A percentile compares a stretch with the other conserved stretches of the same genome.
These are phyloP conservation scores for Ectropis grisescens DNA, from an alignment of 1,140 invertebrate genomes.

Conservation along the genomic window DNA sequence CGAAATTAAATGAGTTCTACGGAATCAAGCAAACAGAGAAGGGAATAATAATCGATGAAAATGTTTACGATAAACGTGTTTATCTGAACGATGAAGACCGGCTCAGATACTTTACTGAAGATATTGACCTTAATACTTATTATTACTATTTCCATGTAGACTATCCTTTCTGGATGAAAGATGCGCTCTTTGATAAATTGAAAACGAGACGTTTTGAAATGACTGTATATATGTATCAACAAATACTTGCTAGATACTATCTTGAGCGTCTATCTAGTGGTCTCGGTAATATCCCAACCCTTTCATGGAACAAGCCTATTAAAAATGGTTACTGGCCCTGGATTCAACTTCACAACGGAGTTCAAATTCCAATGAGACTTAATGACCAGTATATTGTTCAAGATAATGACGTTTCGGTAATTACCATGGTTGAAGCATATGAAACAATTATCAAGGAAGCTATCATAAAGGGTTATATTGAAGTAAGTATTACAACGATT, in stretches of 20 bases:
- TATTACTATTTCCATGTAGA: conserved; percentile 78
- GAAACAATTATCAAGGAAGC: conserved; percentile 75
- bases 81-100: conserved; percentile 45
- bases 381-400: conserved; percentile 70
- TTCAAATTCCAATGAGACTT: conserved; percentile 73
- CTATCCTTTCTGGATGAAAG: conserved; percentile 76
- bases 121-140: conserved; percentile 77
- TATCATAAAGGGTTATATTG: conserved; percentile 75
- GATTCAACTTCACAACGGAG: conserved; percentile 74
- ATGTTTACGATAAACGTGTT: conserved; percentile 53
- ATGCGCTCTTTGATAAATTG: conserved; percentile 64
- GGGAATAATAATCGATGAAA: conserved; percentile 54
- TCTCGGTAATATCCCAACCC: conserved; percentile 67
- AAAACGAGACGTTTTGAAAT: conserved; percentile 73
- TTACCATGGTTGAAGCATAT: conserved; percentile 66
- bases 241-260: conserved; percentile 75
- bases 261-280: conserved; percentile 76
- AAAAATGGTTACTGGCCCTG: conserved; percentile 74
- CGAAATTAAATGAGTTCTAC: conserved; percentile 46
- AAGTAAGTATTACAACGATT: conserved; percentile 26
- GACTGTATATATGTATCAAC: conserved; percentile 73
- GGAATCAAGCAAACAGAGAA: conserved; percentile 56
- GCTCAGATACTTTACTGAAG: conserved; percentile 77
- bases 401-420: conserved; percentile 59
- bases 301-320: conserved; percentile 66